Evolutionary conservation across 92 coral and sea anemone species (phyloP), one percentile per base, ranked within the genome.

Genomic region (Ricordea florida): DNA sequence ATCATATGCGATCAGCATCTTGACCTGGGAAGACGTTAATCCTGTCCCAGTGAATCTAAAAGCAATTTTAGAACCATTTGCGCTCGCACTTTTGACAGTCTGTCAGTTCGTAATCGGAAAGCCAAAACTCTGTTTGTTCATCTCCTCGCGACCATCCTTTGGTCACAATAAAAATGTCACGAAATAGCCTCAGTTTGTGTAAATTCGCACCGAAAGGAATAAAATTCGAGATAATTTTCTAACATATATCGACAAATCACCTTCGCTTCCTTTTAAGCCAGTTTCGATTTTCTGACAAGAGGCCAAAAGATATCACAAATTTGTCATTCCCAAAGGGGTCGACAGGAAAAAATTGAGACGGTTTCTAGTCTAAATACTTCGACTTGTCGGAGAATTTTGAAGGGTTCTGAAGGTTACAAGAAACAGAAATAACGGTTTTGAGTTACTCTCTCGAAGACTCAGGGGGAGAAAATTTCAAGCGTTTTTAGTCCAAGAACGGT

Each of bases 61-160:
- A 55, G 56, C 77, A 70, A 70, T 70, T 70, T 53, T 55, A 56
- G 77, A 70, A 31, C 52, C 65, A 55, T 53, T 70, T 70, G 40
- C 53, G 77, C 64, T 70, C 53, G 13, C 53, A 28, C 38, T 40
- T 27, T 24, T 36, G 77, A 70, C 77, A 70, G 66, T 3, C 22
- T 38, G 53, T 70, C 77, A 53, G 11, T 48, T 55, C 5, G 33
- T 35, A 49, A 65, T 65, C 72, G 72, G 23, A 10, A 48, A 68
- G 47, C 33, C 50, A 25, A 52, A 70, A 55, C 16, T 27, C 28
- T 43, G 31, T 27, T 38, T 27, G 77, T 48, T n/a, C n/a, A n/a
- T n/a, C n/a, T n/a, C n/a, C 48, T 57, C 62, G 40, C 52, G 65
- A 55, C 16, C 77, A 21, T n/a, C 28, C 37, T 40, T 15, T 37